phyloP scores from a whole-genome alignment of 1,140 invertebrate genomes.

The Lepeophtheirus salmonis region DNA sequence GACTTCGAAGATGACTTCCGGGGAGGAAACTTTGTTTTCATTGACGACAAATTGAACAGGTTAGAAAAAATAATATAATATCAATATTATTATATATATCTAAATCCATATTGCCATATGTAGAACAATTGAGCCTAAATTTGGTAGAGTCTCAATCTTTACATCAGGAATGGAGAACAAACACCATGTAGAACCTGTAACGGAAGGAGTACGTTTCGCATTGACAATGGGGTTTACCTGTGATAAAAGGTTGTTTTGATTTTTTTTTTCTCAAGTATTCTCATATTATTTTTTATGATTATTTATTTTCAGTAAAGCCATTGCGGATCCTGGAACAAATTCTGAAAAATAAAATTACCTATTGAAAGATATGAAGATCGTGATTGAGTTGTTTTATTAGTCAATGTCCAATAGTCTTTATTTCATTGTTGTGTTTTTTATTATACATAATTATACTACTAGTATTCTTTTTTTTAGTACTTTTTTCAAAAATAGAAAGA shows the following conservation, averaged over 20 bases:
- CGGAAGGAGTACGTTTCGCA: constrained; percentile 48
- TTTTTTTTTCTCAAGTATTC: no score
- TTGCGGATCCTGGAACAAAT: no score
- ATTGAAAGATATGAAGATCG: no score
- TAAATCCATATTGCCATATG: not conserved
- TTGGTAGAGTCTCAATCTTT: constrained; percentile 49
- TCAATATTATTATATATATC: not conserved
- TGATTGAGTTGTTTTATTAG: no score
- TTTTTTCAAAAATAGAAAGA: no score
- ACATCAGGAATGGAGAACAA: constrained; percentile 66
- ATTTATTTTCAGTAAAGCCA: no score
- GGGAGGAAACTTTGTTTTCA: constrained; percentile 60
- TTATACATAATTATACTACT: no score
- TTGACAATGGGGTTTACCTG: constrained; percentile 70
- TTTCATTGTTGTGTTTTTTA: no score
- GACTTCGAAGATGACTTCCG: constrained; percentile 53
- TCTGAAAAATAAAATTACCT: no score
- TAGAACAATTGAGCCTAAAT: constrained; percentile 22
- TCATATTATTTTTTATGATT: no score
- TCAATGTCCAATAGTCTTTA: no score
- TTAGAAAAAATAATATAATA: constrained; percentile 1
- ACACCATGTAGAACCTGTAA: constrained; percentile 60
- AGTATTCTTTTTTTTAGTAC: no score
- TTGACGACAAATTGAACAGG: constrained; percentile 46
- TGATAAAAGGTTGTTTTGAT: constrained; percentile 35